These are phyloP conservation scores for Caenorhabditis brenneri DNA, from an alignment of 1,140 invertebrate species.

Conservation along the genomic window DNA sequence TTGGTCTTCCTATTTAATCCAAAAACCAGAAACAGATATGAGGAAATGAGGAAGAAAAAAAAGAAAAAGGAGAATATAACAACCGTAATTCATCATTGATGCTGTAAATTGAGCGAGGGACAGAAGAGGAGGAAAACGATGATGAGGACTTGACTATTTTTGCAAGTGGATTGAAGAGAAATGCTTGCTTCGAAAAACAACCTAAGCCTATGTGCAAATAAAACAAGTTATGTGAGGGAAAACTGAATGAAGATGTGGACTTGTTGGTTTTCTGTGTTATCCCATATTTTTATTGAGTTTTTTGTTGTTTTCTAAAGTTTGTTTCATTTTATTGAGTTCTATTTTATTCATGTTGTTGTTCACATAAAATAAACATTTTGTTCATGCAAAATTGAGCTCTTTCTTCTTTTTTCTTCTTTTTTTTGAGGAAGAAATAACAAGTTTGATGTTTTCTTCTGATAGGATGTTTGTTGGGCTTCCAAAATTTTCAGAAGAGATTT, in stretches of 20 bases:
- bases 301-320: not conserved
- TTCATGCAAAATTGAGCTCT: too few relatives aligned
- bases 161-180: not conserved
- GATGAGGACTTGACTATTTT: not conserved
- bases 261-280: not conserved
- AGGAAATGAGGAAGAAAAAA: not conserved
- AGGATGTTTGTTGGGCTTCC: too few relatives aligned
- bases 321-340: not conserved
- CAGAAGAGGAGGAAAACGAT: not conserved
- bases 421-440: too few relatives aligned
- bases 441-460: too few relatives aligned
- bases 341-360: too few relatives aligned
- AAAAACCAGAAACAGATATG: not conserved
- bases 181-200: constrained; percentile 7
- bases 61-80: not conserved
- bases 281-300: too few relatives aligned
- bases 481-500: too few relatives aligned
- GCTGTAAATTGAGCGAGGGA: not conserved
- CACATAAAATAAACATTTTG: too few relatives aligned
- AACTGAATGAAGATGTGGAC: not conserved
- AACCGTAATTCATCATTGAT: not conserved
- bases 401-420: too few relatives aligned
- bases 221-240: not conserved
- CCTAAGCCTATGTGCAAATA: constrained; percentile 31
- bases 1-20: not conserved